Evolutionary conservation across 2,797 vertebrate species (phyloP), one percentile per base, ranked within the genome.

Genomic region (Leucoraja ocellata): DNA sequence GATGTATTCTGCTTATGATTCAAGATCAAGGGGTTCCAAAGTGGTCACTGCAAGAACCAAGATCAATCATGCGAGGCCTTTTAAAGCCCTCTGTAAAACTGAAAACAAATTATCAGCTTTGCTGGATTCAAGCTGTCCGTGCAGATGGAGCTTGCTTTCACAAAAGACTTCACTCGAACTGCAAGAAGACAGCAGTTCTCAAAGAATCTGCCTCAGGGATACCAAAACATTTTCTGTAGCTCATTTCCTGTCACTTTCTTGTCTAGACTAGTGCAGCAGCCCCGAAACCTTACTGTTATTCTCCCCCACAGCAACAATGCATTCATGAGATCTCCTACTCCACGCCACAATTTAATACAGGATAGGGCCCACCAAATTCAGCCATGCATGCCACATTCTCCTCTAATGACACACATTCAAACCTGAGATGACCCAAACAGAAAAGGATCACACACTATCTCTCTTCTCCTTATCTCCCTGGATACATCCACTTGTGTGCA

Each of bases 31-130:
- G 93, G 93, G 93, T 78, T 95, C 83, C 84, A 94, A 95, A 95
- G 96, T 94, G 95, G 95, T 94, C 95, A 94, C 93, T 93, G 80
- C 73, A 93, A 93, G 83, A 94, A 93, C 93, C 94, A 93, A 93
- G 94, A 95, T 94, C 95, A 94, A 94, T 93, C 94, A 95, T 94
- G 94, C 94, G 95, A 94, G 95, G 93, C 93, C 94, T 95, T 94
- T 95, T 94, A 95, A 96, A 92, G 21, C 71, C 95, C 95, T 95
- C 95, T 94, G 94, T 93, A 94, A 96, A 95, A 95, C 94, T 94
- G 94, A 96, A 95, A 96, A 96, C 95, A 97, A 96, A 96, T 96
- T 94, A 96, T 95, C 94, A 96, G 96, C 94, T 96, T 96, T 95
- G 93, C 94, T 93, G 32, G 36, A 92, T 94, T 94, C 94, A 94